phyloP scores from a whole-genome alignment of 2,888 invertebrate genomes.

The Dicyrtoma fusca region DNA sequence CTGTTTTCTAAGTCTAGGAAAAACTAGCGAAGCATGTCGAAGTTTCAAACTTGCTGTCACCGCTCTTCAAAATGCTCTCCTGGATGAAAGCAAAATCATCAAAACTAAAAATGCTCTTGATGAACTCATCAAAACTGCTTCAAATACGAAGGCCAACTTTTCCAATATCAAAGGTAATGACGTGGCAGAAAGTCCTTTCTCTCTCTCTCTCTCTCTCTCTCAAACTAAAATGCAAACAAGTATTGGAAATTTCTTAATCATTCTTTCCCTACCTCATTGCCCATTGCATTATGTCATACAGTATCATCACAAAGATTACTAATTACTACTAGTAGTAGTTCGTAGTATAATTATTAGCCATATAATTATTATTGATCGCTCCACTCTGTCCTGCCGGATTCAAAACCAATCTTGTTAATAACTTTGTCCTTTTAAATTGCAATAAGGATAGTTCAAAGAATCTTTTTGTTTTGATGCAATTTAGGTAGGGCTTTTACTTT shows the following conservation, averaged over 20 bases:
- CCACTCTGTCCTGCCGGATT: no score
- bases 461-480: no score
- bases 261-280: conserved; percentile 38
- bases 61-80: conserved; percentile 40
- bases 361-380: no score
- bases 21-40: conserved; percentile 43
- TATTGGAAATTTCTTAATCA: conserved; percentile 2
- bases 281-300: no score
- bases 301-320: no score
- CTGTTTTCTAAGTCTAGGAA: conserved; percentile 45
- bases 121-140: conserved; percentile 41
- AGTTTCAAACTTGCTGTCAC: conserved; percentile 47
- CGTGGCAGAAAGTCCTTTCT: no score
- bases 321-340: no score
- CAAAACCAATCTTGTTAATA: no score
- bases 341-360: no score
- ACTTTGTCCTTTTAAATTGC: no score
- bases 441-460: no score
- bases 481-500: no score
- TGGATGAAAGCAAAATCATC: conserved; percentile 46
- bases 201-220: not conserved
- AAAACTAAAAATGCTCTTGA: conserved; percentile 49
- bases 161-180: conserved; percentile 37
- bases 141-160: conserved; percentile 14
- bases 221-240: not conserved